Conservation (phyloP, 2,888 invertebrate species). For the Meta bourneti region DNA sequence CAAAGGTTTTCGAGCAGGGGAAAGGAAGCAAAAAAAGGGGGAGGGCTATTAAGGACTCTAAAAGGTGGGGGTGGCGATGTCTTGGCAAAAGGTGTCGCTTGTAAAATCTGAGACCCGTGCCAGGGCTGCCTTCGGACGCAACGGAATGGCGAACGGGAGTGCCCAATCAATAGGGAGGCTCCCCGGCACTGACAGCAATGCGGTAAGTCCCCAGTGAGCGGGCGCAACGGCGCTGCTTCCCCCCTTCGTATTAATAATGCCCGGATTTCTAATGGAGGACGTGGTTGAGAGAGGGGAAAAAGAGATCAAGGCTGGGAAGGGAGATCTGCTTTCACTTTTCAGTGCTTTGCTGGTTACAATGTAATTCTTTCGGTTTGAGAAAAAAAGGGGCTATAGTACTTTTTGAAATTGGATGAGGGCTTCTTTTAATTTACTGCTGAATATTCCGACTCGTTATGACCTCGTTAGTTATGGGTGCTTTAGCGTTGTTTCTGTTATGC, state of each 20-base stretch:
- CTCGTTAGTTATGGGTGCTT: too few relatives aligned
- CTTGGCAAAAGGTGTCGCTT: constrained; percentile 18
- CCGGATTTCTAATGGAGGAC: constrained; percentile 67
- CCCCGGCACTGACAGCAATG: constrained; percentile 69
- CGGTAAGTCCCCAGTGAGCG: constrained; percentile 71
- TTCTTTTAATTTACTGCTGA: too few relatives aligned
- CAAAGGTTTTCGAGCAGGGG: background rate
- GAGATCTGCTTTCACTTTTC: too few relatives aligned
- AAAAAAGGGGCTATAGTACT: too few relatives aligned
- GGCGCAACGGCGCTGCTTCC: constrained; percentile 50
- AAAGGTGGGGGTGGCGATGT: constrained; percentile 46
- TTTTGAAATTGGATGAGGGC: too few relatives aligned
- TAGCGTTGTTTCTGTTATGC: too few relatives aligned
- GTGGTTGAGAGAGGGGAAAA: constrained; percentile 28
- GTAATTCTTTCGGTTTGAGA: too few relatives aligned
- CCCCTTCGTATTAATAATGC: constrained; percentile 69
- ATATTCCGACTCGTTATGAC: too few relatives aligned
- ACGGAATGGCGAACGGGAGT: constrained; percentile 44
- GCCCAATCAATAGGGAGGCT: constrained; percentile 67
- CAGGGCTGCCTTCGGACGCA: constrained; percentile 10
- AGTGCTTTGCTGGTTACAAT: too few relatives aligned
- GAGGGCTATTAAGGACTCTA: constrained; percentile 44
- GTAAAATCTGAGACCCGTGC: background rate
- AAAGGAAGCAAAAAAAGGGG: background rate
- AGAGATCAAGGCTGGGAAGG: background rate